These are phyloP conservation scores for Pterophyllum scalare DNA, from an alignment of 2,113 vertebrate species.

Conservation along the genomic window DNA sequence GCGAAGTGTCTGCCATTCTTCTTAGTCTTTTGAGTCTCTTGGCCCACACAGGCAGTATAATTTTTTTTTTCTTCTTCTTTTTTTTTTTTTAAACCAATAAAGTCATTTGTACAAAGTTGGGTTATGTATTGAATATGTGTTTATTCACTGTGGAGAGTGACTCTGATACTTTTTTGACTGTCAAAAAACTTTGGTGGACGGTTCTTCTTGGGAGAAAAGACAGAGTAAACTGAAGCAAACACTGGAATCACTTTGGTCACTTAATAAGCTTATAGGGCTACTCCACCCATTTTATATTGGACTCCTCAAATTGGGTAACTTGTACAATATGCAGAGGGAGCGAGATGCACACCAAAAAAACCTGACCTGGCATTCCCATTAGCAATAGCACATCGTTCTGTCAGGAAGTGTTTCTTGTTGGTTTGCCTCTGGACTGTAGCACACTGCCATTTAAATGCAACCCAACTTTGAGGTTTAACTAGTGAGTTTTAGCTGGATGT, in stretches of 20 bases:
- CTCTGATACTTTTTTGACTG: not conserved
- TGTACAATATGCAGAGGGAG: not conserved
- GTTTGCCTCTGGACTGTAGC: not conserved
- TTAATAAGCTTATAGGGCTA: not conserved
- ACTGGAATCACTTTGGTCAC: not conserved
- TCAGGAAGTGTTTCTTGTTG: not conserved
- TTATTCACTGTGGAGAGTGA: conserved; percentile 39
- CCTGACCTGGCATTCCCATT: not conserved
- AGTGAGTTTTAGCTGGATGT: not conserved
- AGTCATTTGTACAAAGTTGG: conserved; percentile 63
- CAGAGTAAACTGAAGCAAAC: too few relatives aligned
- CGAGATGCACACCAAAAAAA: not conserved
- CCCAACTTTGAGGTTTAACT: not conserved
- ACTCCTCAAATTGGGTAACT: not conserved
- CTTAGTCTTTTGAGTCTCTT: conserved; percentile 48
- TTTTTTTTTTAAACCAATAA: conserved; percentile 61
- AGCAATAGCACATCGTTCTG: not conserved
- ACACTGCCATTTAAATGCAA: not conserved
- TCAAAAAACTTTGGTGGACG: too few relatives aligned
- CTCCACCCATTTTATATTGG: not conserved
- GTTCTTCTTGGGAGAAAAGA: not conserved
- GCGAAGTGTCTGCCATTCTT: conserved; percentile 50
- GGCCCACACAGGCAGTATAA: conserved; percentile 14
- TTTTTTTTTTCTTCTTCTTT: not conserved
- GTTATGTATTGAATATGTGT: conserved; percentile 61